Percentiles rank a stretch among this genome's conserved stretches.
Conservation (phyloP, 2,888 invertebrate species). For the Masnerella sp. region DNA sequence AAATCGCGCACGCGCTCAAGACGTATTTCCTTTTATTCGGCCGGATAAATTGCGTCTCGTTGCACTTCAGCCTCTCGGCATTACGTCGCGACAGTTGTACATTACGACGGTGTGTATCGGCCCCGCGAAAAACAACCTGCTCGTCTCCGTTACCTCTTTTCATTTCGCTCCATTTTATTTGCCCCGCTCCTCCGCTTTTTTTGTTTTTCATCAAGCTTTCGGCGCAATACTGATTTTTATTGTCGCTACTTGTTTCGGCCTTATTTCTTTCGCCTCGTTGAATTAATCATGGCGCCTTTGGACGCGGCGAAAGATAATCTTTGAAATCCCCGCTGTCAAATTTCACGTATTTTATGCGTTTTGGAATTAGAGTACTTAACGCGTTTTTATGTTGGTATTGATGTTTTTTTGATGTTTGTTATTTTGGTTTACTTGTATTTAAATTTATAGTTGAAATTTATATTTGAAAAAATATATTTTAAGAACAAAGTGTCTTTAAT, state of each 20-base stretch:
- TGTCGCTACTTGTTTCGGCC: background rate
- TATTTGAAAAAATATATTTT: no score
- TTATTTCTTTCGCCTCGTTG: background rate
- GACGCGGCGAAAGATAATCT: no score
- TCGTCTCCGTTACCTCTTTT: constrained; percentile 16
- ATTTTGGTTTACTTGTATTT: no score
- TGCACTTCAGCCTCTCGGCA: constrained; percentile 34
- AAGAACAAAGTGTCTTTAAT: no score
- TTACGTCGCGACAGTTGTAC: constrained; percentile 32
- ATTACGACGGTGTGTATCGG: constrained; percentile 20
- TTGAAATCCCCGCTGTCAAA: no score
- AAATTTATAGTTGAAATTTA: no score
- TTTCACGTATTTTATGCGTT: no score
- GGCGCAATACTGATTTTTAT: constrained; percentile 34
- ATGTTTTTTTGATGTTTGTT: no score
- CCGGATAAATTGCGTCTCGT: constrained; percentile 42
- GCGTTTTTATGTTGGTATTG: no score
- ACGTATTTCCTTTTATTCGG: constrained; percentile 44
- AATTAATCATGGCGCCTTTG: background rate
- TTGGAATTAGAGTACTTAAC: no score
- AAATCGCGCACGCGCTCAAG: constrained; percentile 22
- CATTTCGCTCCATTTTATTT: constrained; percentile 20
- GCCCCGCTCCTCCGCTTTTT: background rate
- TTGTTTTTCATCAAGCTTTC: constrained; percentile 35
- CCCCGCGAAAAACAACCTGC: constrained; percentile 14